Conservation (phyloP, 1,140 invertebrate genomes). For the Aphelinus atriplicis region DNA sequence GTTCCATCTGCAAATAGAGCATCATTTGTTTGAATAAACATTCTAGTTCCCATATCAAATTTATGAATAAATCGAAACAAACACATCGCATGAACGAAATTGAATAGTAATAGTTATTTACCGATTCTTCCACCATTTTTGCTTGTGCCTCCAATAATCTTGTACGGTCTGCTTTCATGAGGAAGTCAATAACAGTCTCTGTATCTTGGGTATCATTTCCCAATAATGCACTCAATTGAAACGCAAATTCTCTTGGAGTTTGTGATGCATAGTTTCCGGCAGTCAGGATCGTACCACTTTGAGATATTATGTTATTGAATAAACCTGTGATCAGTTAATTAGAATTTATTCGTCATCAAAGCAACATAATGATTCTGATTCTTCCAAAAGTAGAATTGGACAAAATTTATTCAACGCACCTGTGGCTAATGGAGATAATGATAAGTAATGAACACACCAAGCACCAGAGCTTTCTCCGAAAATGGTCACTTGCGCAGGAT, state of each 20-base stretch:
- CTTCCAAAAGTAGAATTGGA: too few species aligned
- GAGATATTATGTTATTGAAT: slow-evolving; percentile 1
- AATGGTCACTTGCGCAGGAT: slow-evolving; percentile 50
- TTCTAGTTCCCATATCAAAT: too few species aligned
- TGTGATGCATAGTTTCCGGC: background rate
- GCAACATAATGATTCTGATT: background rate
- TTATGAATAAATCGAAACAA: too few species aligned
- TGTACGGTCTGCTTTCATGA: slow-evolving; percentile 30
- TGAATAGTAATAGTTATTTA: too few species aligned
- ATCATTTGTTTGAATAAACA: too few species aligned
- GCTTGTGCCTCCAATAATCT: too few species aligned
- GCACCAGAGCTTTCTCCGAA: slow-evolving; percentile 55
- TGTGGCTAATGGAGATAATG: slow-evolving; percentile 14
- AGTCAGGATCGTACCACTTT: slow-evolving; percentile 7
- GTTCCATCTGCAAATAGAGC: too few species aligned
- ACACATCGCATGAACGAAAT: too few species aligned
- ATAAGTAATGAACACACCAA: slow-evolving; percentile 49
- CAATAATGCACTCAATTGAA: background rate
- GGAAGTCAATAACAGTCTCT: slow-evolving; percentile 40
- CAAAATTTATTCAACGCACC: background rate
- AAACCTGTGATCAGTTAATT: background rate
- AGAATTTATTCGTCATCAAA: background rate
- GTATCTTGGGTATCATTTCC: background rate
- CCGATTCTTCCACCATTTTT: too few species aligned
- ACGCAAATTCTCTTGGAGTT: background rate